phyloP scores from a whole-genome alignment of 2,888 invertebrate species.

The Microplitis manilae region DNA sequence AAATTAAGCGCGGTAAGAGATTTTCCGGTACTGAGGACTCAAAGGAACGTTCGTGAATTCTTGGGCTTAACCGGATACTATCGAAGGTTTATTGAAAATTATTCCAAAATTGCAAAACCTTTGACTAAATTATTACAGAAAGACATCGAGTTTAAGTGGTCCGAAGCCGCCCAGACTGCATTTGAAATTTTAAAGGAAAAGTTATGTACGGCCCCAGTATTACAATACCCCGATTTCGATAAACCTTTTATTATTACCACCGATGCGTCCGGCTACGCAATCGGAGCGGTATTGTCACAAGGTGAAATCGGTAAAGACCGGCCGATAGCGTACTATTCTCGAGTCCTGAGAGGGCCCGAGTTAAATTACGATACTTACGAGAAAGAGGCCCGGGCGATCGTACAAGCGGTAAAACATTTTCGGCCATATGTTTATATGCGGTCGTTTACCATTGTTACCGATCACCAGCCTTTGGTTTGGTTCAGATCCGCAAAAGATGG shows the following conservation, averaged over 20 bases:
- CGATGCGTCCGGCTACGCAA: conserved; percentile 49
- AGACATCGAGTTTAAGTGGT: conserved; percentile 25
- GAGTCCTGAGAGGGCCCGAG: background rate
- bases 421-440: conserved; percentile 60
- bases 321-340: conserved; percentile 30
- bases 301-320: conserved; percentile 30
- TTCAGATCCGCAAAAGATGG: conserved; percentile 55
- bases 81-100: conserved; percentile 32
- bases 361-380: conserved; percentile 6
- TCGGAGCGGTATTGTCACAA: conserved; percentile 51
- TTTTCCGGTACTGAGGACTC: conserved; percentile 30
- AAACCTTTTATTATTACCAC: conserved; percentile 49
- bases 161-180: conserved; percentile 24
- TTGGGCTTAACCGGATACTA: conserved; percentile 35
- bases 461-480: conserved; percentile 57
- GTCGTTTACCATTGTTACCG: conserved; percentile 57
- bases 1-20: conserved; percentile 30
- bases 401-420: conserved; percentile 58
- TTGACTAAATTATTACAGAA: conserved; percentile 31
- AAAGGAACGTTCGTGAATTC: conserved; percentile 26
- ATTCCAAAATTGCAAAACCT: conserved; percentile 33
- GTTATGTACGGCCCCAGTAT: conserved; percentile 32
- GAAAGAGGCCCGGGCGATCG: conserved; percentile 55
- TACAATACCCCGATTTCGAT: conserved; percentile 49
- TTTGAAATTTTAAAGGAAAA: conserved; percentile 35